Evolutionary conservation across 2,888 invertebrate genomes (phyloP).

Genomic region (Cartodere bifasciata): DNA sequence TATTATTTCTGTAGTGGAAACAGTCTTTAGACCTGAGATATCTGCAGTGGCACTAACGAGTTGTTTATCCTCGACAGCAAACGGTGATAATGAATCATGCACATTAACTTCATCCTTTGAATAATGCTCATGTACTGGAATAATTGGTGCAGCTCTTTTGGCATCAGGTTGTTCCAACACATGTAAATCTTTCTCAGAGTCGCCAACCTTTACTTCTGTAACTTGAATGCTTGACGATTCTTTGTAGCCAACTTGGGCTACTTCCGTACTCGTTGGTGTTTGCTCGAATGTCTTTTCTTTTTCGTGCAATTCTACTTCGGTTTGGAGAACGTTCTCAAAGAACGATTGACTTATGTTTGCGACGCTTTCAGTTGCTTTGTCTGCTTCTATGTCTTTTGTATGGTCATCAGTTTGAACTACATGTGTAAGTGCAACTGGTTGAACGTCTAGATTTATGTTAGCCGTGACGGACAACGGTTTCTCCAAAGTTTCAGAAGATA

Average conservation of each 20-base stretch:
- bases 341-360: conserved; percentile 37
- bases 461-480: conserved; percentile 32
- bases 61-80: conserved; percentile 27
- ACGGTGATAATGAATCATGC: conserved; percentile 30
- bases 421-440: conserved; percentile 35
- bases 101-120: conserved; percentile 36
- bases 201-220: conserved; percentile 39
- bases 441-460: conserved; percentile 23
- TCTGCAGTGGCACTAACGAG: conserved; percentile 29
- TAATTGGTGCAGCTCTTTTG: conserved; percentile 28
- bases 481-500: conserved; percentile 23
- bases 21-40: conserved; percentile 29
- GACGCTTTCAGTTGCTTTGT: conserved; percentile 30
- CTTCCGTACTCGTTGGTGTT: conserved; percentile 29
- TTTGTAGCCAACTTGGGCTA: conserved; percentile 33
- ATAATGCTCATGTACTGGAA: conserved; percentile 36
- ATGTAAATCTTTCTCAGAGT: conserved; percentile 33
- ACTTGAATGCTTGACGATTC: conserved; percentile 35
- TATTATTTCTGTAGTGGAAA: conserved; percentile 35
- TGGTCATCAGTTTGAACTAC: conserved; percentile 30
- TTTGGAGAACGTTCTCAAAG: conserved; percentile 35
- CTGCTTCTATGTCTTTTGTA: conserved; percentile 20
- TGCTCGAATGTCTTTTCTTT: conserved; percentile 33
- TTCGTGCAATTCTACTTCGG: conserved; percentile 31
- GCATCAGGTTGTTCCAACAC: conserved; percentile 26